Percentiles rank a stretch among this genome's conserved stretches.
Evolutionary conservation across 2,113 vertebrate genomes (phyloP).

Genomic region (Plotosus lineatus): DNA sequence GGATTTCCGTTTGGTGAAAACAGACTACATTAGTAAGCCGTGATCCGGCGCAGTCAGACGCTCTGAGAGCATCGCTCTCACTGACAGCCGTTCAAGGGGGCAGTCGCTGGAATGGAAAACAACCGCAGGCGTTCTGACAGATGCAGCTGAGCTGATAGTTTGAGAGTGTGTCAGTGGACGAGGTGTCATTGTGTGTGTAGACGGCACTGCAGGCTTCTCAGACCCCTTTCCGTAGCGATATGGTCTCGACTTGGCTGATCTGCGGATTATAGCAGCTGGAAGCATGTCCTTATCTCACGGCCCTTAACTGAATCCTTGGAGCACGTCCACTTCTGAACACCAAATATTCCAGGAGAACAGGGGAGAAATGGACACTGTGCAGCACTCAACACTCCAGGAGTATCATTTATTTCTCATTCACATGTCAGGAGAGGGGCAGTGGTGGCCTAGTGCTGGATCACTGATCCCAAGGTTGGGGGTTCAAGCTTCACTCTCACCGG

Average conservation of each 20-base stretch:
- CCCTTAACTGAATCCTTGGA: constrained; percentile 45
- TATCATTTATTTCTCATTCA: neutral
- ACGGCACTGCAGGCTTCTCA: constrained; percentile 6
- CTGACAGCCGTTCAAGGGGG: constrained; percentile 34
- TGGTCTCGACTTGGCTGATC: constrained; percentile 33
- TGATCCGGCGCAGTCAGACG: constrained; percentile 31
- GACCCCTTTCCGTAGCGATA: constrained; percentile 15
- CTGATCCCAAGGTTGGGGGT: too few species aligned
- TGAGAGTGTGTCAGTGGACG: neutral
- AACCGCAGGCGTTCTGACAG: constrained; percentile 37
- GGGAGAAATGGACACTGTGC: neutral
- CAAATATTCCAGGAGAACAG: constrained; percentile 17
- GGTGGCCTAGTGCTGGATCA: too few species aligned
- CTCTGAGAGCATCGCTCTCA: constrained; percentile 1
- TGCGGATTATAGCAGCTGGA: constrained; percentile 45
- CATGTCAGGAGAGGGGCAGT: too few species aligned
- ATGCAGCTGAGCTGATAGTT: neutral
- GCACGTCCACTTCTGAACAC: constrained; percentile 9
- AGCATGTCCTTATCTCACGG: constrained; percentile 18
- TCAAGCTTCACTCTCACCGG: too few species aligned
- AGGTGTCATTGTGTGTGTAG: neutral
- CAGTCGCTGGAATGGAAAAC: constrained; percentile 30
- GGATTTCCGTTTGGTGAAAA: neutral
- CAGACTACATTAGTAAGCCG: neutral
- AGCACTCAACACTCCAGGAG: neutral